phyloP scores from a whole-genome alignment of 2,113 vertebrate genomes.

The Proteles cristata region DNA sequence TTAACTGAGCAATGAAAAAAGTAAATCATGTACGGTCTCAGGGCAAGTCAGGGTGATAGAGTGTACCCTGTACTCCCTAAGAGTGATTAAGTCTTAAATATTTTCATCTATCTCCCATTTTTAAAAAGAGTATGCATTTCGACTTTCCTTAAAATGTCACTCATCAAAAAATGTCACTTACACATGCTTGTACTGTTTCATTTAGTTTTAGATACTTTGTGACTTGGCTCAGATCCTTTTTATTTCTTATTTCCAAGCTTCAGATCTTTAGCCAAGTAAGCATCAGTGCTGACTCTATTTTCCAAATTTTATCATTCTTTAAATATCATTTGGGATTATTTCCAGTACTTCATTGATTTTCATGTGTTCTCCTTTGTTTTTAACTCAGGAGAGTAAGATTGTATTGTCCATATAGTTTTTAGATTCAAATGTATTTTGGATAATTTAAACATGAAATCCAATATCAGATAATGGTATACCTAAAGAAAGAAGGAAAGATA shows the following conservation, averaged over 20 bases:
- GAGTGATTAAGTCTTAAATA: slow-evolving; percentile 70
- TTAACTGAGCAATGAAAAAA: slow-evolving; percentile 86
- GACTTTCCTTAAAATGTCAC: slow-evolving; percentile 80
- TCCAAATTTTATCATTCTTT: slow-evolving; percentile 79
- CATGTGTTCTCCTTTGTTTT: slow-evolving; percentile 60
- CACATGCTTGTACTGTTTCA: slow-evolving; percentile 72
- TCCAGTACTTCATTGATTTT: slow-evolving; percentile 64
- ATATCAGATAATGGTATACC: not conserved
- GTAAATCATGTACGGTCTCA: slow-evolving; percentile 83
- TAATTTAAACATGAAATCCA: not conserved
- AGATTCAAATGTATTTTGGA: not conserved
- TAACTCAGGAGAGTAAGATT: not conserved
- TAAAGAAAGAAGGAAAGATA: not conserved
- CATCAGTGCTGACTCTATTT: slow-evolving; percentile 75
- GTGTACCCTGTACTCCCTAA: slow-evolving; percentile 62
- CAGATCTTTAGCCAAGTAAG: slow-evolving; percentile 72
- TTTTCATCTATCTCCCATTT: slow-evolving; percentile 66
- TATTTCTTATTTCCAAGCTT: slow-evolving; percentile 78
- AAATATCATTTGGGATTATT: slow-evolving; percentile 80
- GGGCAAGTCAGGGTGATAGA: slow-evolving; percentile 80
- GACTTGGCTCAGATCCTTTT: slow-evolving; percentile 76
- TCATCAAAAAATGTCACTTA: slow-evolving; percentile 78
- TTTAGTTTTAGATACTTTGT: slow-evolving; percentile 79
- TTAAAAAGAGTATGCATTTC: slow-evolving; percentile 68
- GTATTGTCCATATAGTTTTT: not conserved